Evolutionary conservation across 2,888 invertebrate species (phyloP), one percentile per base, ranked within the genome.

Genomic region (Exocentrus adspersus): DNA sequence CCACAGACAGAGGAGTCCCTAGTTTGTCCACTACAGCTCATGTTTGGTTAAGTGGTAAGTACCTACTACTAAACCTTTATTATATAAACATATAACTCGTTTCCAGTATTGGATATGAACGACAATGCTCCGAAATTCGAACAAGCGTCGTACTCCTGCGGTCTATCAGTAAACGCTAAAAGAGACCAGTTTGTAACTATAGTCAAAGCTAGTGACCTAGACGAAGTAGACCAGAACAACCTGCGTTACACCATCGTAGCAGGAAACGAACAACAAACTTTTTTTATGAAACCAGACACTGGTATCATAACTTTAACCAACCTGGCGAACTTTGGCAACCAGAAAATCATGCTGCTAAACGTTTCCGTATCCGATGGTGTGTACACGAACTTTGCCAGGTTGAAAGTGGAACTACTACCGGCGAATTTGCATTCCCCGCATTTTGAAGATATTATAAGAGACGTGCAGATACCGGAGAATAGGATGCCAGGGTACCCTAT

Each of bases 321-420:
- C 78, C 87, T 92, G 79, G 89, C 92, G 66, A 90, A 90, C 77
- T 90, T 91, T 72, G 88, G 89, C 2, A 88, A 90, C 51, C 85
- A 87, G 69, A 57, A 43, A 19, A 71, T 74, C 48, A 89, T 90
- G 76, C 83, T 89, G 64, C 86, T 98, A 63, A 98, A 98, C 85
- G 91, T 98, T 28, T 97, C 97, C 1, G 97, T 95, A 37, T 94
- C 94, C 59, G 98, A 98, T 85, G 97, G 97, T 28, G 94, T 97
- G 32, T 97, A 95, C 84, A 95, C 95, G 5, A 92, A 90, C 70
- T 97, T 93, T 83, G 90, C 95, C 1, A 85, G 93, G 69, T 87
- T 94, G 12, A 92, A 92, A 84, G 90, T 94, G 51, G 87, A 91
- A 75, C 86, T 92, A 67, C 84, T 92, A 62, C 90, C 94, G 6